Conservation (phyloP, 2,888 invertebrate genomes). For the Eristalis intricaria region DNA sequence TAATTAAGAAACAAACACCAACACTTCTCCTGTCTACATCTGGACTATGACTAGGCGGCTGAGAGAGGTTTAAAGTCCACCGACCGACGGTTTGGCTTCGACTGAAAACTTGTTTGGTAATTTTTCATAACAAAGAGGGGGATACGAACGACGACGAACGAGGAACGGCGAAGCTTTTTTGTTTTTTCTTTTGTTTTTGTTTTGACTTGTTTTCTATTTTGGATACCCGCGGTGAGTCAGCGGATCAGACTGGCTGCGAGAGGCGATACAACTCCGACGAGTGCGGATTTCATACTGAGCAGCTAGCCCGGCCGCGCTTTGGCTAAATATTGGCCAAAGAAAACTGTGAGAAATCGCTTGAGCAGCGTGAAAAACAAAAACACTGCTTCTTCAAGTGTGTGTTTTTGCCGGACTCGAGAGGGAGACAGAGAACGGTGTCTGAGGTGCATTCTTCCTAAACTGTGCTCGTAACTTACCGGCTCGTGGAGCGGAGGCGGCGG, state of each 20-base stretch:
- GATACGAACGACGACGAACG: background rate
- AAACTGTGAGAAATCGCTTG: constrained; percentile 49
- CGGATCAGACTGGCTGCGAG: constrained; percentile 20
- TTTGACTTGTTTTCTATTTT: constrained; percentile 36
- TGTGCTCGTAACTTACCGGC: background rate
- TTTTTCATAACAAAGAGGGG: constrained; percentile 66
- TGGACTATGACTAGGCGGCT: constrained; percentile 18
- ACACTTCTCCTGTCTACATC: constrained; percentile 47
- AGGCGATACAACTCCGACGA: constrained; percentile 75
- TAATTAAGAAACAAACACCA: constrained; percentile 17
- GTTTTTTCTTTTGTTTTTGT: constrained; percentile 20
- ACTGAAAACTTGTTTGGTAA: constrained; percentile 60
- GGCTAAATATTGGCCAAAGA: constrained; percentile 55
- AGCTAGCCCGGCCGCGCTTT: constrained; percentile 54
- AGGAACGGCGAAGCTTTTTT: constrained; percentile 38
- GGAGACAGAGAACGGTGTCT: too few species aligned
- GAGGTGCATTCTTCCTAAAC: constrained; percentile 13
- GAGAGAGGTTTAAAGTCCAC: constrained; percentile 60
- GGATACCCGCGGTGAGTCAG: constrained; percentile 19
- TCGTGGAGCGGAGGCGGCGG: background rate
- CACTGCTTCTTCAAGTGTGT: too few species aligned
- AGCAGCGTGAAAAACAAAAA: constrained; percentile 6
- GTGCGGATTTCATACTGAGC: constrained; percentile 78
- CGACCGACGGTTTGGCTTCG: constrained; percentile 51
- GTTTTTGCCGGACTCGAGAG: constrained; percentile 13